Conservation (phyloP, 2,888 invertebrate species). For the Harpalus rufipes region DNA sequence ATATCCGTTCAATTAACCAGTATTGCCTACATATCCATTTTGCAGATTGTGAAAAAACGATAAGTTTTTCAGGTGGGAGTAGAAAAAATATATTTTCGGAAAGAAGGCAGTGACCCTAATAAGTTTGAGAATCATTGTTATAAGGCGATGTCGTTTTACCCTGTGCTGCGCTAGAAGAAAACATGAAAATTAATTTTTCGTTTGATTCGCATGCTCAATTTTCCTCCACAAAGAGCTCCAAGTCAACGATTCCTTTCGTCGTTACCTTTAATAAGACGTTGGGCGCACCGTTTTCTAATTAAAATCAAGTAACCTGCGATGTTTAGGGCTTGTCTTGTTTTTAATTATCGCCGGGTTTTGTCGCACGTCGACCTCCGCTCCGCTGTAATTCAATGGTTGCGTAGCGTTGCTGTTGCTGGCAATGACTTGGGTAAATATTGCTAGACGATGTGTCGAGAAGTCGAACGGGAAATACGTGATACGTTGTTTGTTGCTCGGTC, state of each 20-base stretch:
- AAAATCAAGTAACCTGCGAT: conserved; percentile 61
- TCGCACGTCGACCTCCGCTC: conserved; percentile 20
- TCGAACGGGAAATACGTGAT: conserved; percentile 47
- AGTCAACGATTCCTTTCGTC: conserved; percentile 50
- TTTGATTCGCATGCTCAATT: conserved; percentile 22
- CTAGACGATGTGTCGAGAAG: conserved; percentile 47
- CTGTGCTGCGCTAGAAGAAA: no score
- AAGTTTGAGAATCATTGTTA: no score
- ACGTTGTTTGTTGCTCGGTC: conserved; percentile 10
- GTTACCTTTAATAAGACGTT: conserved; percentile 60
- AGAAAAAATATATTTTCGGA: no score
- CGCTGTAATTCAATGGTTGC: conserved; percentile 18
- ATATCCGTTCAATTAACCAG: no score
- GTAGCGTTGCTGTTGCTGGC: background rate
- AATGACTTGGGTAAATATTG: conserved; percentile 53
- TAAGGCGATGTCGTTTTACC: no score
- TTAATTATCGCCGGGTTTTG: conserved; percentile 44
- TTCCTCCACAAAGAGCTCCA: conserved; percentile 50
- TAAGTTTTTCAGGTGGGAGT: no score
- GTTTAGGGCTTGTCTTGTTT: conserved; percentile 46
- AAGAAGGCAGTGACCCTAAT: no score
- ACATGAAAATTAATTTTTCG: conserved; percentile 52
- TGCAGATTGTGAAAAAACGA: no score
- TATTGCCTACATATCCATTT: no score
- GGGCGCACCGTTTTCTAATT: conserved; percentile 53